These are phyloP conservation scores for Eledone cirrhosa DNA, from an alignment of 2,888 invertebrate species.

Conservation along the genomic window DNA sequence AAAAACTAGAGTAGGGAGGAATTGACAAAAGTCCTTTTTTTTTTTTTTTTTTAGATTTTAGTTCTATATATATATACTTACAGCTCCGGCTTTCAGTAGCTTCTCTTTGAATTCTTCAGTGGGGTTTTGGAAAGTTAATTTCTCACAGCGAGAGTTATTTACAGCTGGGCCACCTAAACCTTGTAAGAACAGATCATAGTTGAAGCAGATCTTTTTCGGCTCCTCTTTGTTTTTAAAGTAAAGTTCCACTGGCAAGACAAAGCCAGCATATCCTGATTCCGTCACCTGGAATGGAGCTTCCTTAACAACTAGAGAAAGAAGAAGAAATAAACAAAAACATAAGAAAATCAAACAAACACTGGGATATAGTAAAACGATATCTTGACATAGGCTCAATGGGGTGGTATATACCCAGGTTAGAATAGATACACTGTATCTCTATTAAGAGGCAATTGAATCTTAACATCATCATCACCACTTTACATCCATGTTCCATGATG, in stretches of 20 bases:
- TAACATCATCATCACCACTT: too few relatives aligned
- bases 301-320: conserved; percentile 78
- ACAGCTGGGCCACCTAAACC: conserved; percentile 77
- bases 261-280: conserved; percentile 97
- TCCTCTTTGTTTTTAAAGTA: conserved; percentile 84
- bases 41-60: too few relatives aligned
- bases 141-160: conserved; percentile 79
- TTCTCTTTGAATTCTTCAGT: conserved; percentile 89
- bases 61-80: conserved; percentile 65
- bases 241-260: conserved; percentile 87
- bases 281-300: conserved; percentile 89
- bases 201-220: conserved; percentile 79
- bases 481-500: too few relatives aligned
- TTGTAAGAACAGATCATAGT: conserved; percentile 87
- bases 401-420: too few relatives aligned
- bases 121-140: conserved; percentile 84
- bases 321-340: neutral
- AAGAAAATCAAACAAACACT: too few relatives aligned
- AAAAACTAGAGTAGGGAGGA: neutral
- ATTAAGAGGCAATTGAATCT: too few relatives aligned
- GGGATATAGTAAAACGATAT: too few relatives aligned
- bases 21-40: neutral
- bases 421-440: too few relatives aligned
- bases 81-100: conserved; percentile 86
- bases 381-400: too few relatives aligned